Evolutionary conservation across 2,113 vertebrate species (phyloP).

Genomic region (Psettodes erumei): DNA sequence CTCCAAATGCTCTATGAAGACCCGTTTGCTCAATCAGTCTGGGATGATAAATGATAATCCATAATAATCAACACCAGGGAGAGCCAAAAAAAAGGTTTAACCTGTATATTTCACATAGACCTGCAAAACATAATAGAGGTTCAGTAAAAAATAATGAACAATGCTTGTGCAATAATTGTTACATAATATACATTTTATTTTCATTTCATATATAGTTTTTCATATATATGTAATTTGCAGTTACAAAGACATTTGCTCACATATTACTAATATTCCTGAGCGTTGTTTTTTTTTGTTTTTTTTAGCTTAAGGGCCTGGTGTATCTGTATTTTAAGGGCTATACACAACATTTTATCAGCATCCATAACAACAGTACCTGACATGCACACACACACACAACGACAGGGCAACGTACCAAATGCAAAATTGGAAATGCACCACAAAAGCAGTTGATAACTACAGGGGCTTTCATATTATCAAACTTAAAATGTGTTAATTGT

Average conservation of each 20-base stretch:
- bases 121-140: neutral
- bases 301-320: conserved; percentile 71
- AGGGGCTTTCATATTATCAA: conserved; percentile 6
- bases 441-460: conserved; percentile 22
- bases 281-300: too few species aligned
- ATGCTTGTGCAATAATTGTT: neutral
- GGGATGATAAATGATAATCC: neutral
- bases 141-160: conserved; percentile 12
- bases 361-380: conserved; percentile 59
- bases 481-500: conserved; percentile 25
- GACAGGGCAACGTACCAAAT: conserved; percentile 41
- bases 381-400: conserved; percentile 42
- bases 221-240: conserved; percentile 52
- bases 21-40: neutral
- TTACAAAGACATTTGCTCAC: conserved; percentile 69
- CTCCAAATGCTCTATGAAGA: neutral
- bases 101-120: neutral
- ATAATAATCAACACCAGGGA: neutral
- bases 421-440: conserved; percentile 21
- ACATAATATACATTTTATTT: conserved; percentile 66
- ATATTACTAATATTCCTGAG: conserved; percentile 77
- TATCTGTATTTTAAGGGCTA: conserved; percentile 63
- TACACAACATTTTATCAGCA: conserved; percentile 46
- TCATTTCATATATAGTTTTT: conserved; percentile 49
- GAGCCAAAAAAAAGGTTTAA: neutral